Conservation (phyloP, 2,888 invertebrate species). For the Nomada flava region DNA sequence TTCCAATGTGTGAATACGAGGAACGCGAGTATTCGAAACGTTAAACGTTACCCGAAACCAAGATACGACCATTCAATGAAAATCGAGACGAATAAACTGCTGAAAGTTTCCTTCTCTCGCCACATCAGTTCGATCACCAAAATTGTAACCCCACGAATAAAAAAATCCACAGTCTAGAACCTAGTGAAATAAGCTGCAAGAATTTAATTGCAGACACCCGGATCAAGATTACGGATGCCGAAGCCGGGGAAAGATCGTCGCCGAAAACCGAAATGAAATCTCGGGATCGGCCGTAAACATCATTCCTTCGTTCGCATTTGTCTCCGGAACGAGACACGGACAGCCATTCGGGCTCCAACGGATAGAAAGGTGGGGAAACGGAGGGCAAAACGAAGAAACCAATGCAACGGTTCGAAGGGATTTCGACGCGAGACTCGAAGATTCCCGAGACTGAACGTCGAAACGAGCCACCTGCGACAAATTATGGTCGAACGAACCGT, state of each 20-base stretch:
- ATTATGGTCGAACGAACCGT: conserved; percentile 57
- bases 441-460: conserved; percentile 51
- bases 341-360: not conserved
- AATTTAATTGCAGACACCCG: conserved; percentile 39
- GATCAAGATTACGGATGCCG: conserved; percentile 33
- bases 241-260: conserved; percentile 20
- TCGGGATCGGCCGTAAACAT: conserved; percentile 39
- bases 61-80: too few relatives aligned
- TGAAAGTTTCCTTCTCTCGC: too few relatives aligned
- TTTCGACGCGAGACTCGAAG: conserved; percentile 50
- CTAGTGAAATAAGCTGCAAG: conserved; percentile 29
- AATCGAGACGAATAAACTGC: too few relatives aligned
- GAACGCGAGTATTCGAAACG: not conserved
- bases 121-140: too few relatives aligned
- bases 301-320: conserved; percentile 39
- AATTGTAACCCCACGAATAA: too few relatives aligned
- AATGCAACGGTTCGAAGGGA: conserved; percentile 39
- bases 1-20: not conserved
- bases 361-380: conserved; percentile 1
- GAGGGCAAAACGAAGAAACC: conserved; percentile 55
- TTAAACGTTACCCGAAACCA: not conserved
- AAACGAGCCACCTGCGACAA: conserved; percentile 58
- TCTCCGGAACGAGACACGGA: conserved; percentile 20
- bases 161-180: not conserved
- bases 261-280: conserved; percentile 59